Conservation (phyloP, 1,140 invertebrate species). For the Helicorthomorpha holstii region DNA sequence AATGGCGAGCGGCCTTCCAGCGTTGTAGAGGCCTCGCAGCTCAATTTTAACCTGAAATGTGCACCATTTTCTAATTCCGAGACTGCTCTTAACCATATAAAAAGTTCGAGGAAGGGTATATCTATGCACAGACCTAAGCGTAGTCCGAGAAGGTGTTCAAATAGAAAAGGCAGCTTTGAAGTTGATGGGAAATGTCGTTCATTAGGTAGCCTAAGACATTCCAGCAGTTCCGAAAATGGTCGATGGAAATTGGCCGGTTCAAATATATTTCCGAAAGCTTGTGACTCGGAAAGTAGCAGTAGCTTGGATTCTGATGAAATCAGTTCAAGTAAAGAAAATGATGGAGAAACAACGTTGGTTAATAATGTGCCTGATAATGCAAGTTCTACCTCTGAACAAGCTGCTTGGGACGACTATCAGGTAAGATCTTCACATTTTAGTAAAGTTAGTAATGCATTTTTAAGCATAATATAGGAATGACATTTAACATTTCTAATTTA, state of each 20-base stretch:
- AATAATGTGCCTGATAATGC: conserved; percentile 21
- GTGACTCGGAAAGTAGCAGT: neutral
- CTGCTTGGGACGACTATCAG: conserved; percentile 41
- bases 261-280: neutral
- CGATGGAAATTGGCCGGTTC: neutral
- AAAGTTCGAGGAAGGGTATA: no score
- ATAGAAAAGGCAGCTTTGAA: neutral
- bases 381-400: conserved; percentile 27
- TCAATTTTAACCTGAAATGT: conserved; percentile 29
- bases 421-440: conserved; percentile 15
- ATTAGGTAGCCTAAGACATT: conserved; percentile 4
- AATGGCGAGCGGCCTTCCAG: conserved; percentile 59
- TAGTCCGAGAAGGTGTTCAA: neutral
- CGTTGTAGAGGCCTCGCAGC: conserved; percentile 58
- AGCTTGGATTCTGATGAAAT: no score
- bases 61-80: conserved; percentile 65
- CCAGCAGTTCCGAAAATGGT: neutral
- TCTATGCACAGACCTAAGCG: neutral
- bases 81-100: conserved; percentile 66
- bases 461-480: no score
- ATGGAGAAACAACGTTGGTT: no score
- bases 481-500: no score
- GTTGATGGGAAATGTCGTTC: conserved; percentile 1
- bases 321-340: no score
- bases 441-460: neutral